Conservation (phyloP, 2,888 invertebrate genomes). For the Charanyca ferruginea region DNA sequence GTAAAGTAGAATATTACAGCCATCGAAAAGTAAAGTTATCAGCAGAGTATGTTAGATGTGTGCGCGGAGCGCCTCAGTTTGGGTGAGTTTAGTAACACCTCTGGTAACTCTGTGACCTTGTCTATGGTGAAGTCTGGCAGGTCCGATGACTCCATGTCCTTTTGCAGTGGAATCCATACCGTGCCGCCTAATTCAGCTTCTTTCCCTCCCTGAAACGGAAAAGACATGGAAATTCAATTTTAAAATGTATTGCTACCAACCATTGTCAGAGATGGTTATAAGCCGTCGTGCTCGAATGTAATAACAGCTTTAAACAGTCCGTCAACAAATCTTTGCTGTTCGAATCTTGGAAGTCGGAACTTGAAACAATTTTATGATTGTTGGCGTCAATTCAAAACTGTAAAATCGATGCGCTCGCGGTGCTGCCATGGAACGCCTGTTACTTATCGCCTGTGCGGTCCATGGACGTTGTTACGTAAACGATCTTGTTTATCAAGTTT, state of each 20-base stretch:
- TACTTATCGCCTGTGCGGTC: constrained; percentile 1
- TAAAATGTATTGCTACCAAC: not conserved
- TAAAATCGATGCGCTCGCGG: constrained; percentile 31
- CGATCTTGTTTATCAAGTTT: not conserved
- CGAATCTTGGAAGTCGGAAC: not conserved
- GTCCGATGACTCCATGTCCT: constrained; percentile 86
- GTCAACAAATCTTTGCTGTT: constrained; percentile 15
- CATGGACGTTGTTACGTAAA: constrained; percentile 29
- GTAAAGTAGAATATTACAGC: constrained; percentile 62
- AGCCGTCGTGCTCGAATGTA: not conserved
- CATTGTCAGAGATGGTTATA: not conserved
- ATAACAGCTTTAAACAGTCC: constrained; percentile 7
- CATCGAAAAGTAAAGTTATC: constrained; percentile 62
- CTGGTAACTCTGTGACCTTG: constrained; percentile 92
- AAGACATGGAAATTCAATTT: not conserved
- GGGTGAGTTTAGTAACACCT: constrained; percentile 91
- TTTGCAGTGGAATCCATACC: constrained; percentile 94
- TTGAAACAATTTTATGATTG: constrained; percentile 41
- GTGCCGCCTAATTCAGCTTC: constrained; percentile 95
- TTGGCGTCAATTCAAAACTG: constrained; percentile 43
- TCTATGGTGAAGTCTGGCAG: constrained; percentile 93
- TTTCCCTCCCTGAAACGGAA: constrained; percentile 92
- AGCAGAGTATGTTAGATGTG: constrained; percentile 61
- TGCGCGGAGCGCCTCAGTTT: constrained; percentile 79
- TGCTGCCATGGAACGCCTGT: constrained; percentile 16